phyloP scores from a whole-genome alignment of 2,113 vertebrate species.

The Erythrolamprus reginae region DNA sequence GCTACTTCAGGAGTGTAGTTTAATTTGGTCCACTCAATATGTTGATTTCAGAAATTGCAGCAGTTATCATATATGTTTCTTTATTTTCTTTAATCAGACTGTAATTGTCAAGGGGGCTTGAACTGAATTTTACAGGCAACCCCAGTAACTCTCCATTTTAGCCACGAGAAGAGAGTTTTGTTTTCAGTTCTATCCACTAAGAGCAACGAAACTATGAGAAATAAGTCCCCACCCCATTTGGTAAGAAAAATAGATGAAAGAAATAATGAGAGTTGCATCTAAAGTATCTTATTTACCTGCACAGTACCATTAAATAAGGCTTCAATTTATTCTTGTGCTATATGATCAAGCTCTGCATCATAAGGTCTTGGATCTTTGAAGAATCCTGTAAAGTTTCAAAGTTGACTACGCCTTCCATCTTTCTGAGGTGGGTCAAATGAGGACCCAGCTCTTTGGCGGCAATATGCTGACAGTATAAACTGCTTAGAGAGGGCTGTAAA shows the following conservation, averaged over 20 bases:
- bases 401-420: too few species aligned
- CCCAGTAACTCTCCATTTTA: not conserved
- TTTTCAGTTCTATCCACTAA: not conserved
- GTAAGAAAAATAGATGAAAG: not conserved
- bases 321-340: not conserved
- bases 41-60: not conserved
- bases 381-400: not conserved
- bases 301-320: not conserved
- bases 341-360: not conserved
- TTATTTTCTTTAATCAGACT: not conserved
- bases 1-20: not conserved
- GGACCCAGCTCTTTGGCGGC: too few species aligned
- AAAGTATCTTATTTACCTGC: not conserved
- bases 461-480: too few species aligned
- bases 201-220: not conserved
- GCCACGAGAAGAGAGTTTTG: not conserved
- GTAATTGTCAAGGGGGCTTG: not conserved
- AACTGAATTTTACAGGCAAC: not conserved
- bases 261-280: not conserved
- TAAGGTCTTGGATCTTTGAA: not conserved
- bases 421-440: too few species aligned
- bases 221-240: not conserved
- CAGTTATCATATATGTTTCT: not conserved
- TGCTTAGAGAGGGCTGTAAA: too few species aligned
- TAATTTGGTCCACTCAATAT: not conserved